These are phyloP conservation scores for Mylabris sibirica DNA, from an alignment of 2,888 invertebrate species.

Conservation along the genomic window DNA sequence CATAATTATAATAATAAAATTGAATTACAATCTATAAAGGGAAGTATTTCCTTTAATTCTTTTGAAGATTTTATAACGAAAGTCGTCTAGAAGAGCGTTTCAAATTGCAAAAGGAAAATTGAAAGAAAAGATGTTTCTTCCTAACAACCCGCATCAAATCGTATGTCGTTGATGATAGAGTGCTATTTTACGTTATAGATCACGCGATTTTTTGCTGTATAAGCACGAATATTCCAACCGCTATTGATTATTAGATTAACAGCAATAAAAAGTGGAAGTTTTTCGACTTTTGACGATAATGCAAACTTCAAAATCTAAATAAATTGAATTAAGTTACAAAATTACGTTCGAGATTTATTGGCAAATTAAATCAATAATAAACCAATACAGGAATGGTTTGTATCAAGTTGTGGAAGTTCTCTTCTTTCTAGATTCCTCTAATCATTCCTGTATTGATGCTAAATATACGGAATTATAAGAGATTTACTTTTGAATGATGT, in stretches of 20 bases:
- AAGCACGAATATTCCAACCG: background rate
- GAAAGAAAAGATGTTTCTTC: slow-evolving; percentile 1
- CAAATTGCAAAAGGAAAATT: background rate
- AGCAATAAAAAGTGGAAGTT: background rate
- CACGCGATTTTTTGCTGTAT: background rate
- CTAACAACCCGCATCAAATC: background rate
- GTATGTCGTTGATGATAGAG: slow-evolving; percentile 2
- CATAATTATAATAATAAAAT: background rate
- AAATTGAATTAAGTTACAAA: background rate
- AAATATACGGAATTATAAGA: too few relatives aligned
- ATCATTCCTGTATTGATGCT: too few relatives aligned
- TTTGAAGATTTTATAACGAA: background rate
- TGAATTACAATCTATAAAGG: background rate
- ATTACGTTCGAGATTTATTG: background rate
- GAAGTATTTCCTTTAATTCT: background rate
- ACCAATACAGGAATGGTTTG: background rate
- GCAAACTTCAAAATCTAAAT: background rate
- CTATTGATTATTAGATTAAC: background rate
- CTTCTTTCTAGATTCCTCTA: too few relatives aligned
- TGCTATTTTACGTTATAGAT: background rate
- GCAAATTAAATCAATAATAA: background rate
- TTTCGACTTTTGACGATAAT: background rate
- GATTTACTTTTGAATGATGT: too few relatives aligned
- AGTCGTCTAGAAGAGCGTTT: background rate
- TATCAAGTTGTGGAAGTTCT: background rate